Percentiles rank a stretch among this genome's conserved stretches.
Evolutionary conservation across 2,113 vertebrate species (phyloP).

Genomic region (Xyliphius kryptos): DNA sequence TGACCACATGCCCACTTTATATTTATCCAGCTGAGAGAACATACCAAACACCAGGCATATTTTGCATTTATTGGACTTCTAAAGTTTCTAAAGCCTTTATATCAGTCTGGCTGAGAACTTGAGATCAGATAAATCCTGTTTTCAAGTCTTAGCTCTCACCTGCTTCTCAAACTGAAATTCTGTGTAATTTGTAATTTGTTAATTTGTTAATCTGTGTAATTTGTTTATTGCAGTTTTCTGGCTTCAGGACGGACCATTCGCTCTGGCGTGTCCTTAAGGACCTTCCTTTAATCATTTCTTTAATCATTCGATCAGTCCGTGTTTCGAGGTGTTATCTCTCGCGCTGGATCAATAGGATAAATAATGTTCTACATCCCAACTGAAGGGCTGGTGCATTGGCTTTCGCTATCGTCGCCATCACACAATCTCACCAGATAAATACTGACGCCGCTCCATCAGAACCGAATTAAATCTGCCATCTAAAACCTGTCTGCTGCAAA

Average conservation of each 20-base stretch:
- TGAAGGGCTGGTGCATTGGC: slow-evolving; percentile 11
- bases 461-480: neutral
- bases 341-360: slow-evolving; percentile 39
- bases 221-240: neutral
- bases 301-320: slow-evolving; percentile 26
- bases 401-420: slow-evolving; percentile 30
- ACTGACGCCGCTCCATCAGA: slow-evolving; percentile 9
- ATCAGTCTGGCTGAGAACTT: too few relatives aligned
- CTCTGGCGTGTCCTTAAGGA: slow-evolving; percentile 19
- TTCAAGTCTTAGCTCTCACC: too few relatives aligned
- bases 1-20: too few relatives aligned
- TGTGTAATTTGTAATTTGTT: neutral
- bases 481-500: neutral
- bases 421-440: slow-evolving; percentile 29
- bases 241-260: neutral
- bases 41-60: too few relatives aligned
- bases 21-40: too few relatives aligned
- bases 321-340: slow-evolving; percentile 35
- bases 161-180: too few relatives aligned
- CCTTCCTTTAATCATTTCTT: slow-evolving; percentile 35
- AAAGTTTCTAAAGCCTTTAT: too few relatives aligned
- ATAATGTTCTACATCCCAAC: slow-evolving; percentile 32
- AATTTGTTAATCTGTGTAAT: too few relatives aligned
- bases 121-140: too few relatives aligned
- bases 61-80: too few relatives aligned